phyloP scores from a whole-genome alignment of 2,113 vertebrate genomes.

The Pogona vitticeps region DNA sequence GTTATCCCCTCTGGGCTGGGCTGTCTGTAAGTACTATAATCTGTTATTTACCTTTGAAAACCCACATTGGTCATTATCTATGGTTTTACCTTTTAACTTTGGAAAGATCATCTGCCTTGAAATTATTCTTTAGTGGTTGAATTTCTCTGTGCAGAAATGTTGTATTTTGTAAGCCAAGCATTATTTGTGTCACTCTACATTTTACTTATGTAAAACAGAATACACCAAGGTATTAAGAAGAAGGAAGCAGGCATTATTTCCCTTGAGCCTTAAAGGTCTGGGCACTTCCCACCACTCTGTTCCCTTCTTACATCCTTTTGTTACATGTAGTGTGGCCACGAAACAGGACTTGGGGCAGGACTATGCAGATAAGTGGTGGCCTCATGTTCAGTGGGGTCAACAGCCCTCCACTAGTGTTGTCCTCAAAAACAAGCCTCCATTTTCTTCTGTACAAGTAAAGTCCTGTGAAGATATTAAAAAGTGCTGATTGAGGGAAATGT shows the following conservation, averaged over 20 bases:
- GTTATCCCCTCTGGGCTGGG: conserved; percentile 21
- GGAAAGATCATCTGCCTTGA: background rate
- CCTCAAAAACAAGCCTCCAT: too few relatives aligned
- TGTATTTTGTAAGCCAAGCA: background rate
- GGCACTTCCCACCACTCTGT: background rate
- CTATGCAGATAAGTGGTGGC: background rate
- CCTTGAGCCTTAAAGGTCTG: background rate
- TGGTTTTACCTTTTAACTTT: background rate
- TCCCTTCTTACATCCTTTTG: background rate
- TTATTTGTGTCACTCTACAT: background rate
- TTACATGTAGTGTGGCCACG: background rate
- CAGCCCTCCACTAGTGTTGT: background rate
- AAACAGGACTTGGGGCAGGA: background rate
- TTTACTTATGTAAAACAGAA: background rate
- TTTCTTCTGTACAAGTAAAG: too few relatives aligned
- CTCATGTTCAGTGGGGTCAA: background rate
- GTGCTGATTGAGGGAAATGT: too few relatives aligned
- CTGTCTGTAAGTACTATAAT: conserved; percentile 19
- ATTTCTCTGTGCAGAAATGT: background rate
- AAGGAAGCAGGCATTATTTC: background rate
- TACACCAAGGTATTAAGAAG: background rate
- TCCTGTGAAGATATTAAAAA: too few relatives aligned
- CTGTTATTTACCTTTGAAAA: background rate
- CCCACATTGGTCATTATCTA: background rate
- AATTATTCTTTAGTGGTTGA: background rate